These are phyloP conservation scores for Pseudococcus jackbeardsleyi DNA, from an alignment of 2,888 invertebrate genomes.

Conservation along the genomic window DNA sequence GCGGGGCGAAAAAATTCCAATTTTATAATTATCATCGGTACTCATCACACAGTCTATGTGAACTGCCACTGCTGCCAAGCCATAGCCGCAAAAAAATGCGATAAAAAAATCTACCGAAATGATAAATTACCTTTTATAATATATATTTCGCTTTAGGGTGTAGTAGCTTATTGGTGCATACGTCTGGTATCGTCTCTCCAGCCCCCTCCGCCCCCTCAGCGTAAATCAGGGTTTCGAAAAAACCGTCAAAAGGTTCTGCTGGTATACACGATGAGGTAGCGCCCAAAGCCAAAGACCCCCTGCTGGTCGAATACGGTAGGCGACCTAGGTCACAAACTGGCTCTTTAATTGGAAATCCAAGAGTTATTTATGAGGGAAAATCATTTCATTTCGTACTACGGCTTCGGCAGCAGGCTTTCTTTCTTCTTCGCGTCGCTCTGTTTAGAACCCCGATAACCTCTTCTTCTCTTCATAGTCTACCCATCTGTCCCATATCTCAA, in stretches of 20 bases:
- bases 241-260: constrained; percentile 60
- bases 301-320: constrained; percentile 64
- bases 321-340: constrained; percentile 63
- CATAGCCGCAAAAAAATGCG: constrained; percentile 43
- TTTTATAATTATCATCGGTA: constrained; percentile 25
- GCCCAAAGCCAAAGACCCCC: constrained; percentile 65
- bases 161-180: constrained; percentile 62
- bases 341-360: constrained; percentile 63
- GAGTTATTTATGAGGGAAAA: constrained; percentile 62
- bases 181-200: constrained; percentile 11
- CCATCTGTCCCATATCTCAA: not conserved
- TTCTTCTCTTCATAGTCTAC: not conserved
- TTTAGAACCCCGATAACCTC: not conserved
- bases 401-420: not conserved
- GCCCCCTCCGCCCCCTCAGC: too few species aligned
- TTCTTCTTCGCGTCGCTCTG: not conserved
- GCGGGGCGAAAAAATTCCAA: not conserved
- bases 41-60: constrained; percentile 13
- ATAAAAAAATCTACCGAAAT: constrained; percentile 54
- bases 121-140: constrained; percentile 64
- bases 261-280: constrained; percentile 55
- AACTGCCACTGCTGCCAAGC: not conserved
- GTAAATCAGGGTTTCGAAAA: constrained; percentile 41
- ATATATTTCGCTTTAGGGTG: constrained; percentile 64
- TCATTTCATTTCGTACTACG: constrained; percentile 54